These are phyloP conservation scores for Eulemur rufifrons DNA, from an alignment of 2,113 vertebrate genomes.

Conservation along the genomic window DNA sequence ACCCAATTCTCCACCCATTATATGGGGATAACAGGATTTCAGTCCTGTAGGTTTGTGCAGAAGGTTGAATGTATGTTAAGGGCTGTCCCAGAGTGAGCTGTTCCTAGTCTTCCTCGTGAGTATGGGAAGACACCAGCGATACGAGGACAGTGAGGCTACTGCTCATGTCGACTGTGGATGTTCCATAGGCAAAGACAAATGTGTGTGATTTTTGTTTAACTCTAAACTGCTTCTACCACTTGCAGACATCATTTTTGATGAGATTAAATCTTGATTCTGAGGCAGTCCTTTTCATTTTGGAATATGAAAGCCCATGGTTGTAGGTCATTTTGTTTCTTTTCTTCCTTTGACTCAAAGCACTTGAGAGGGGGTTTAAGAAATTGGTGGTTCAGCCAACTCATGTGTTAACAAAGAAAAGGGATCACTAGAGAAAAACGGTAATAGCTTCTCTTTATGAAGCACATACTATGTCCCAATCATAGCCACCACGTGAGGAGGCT, in stretches of 20 bases:
- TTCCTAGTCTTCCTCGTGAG: neutral
- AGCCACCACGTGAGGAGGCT: neutral
- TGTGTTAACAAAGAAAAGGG: neutral
- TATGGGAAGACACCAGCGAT: neutral
- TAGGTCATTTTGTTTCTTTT: neutral
- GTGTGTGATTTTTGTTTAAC: neutral
- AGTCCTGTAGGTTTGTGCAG: neutral
- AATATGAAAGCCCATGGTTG: neutral
- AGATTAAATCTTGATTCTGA: neutral
- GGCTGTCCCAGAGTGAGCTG: neutral
- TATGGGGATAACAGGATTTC: neutral
- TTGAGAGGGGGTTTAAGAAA: neutral
- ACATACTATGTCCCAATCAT: neutral
- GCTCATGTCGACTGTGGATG: neutral
- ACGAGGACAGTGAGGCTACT: neutral
- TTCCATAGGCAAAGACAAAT: neutral
- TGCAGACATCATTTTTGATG: neutral
- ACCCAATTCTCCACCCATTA: neutral
- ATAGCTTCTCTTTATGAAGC: neutral
- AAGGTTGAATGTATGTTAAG: neutral
- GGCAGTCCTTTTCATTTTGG: neutral
- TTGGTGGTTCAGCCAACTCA: neutral
- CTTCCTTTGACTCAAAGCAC: neutral
- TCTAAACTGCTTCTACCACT: neutral
- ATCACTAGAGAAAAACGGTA: neutral